Evolutionary conservation across 2,888 invertebrate genomes (phyloP).

Genomic region (Acleris emargana): DNA sequence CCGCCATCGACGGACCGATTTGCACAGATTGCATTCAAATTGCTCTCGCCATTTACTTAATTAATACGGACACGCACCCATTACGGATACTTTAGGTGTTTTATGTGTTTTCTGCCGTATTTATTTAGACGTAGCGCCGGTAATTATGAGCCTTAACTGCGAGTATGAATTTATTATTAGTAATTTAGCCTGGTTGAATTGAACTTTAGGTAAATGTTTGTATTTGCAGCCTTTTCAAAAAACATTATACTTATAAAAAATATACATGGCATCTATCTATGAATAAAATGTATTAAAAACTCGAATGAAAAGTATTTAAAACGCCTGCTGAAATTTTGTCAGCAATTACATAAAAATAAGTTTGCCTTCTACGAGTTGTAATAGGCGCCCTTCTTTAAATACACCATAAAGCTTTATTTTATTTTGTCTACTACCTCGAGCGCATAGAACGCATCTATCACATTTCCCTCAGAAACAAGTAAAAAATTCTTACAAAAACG

Average conservation of each 20-base stretch:
- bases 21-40: slow-evolving; percentile 68
- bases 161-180: slow-evolving; percentile 13
- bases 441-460: too few species aligned
- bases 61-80: slow-evolving; percentile 49
- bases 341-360: neutral
- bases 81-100: slow-evolving; percentile 42
- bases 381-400: neutral
- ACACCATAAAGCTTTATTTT: too few species aligned
- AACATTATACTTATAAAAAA: neutral
- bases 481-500: too few species aligned
- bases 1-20: slow-evolving; percentile 56
- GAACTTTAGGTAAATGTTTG: neutral
- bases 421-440: too few species aligned
- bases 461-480: too few species aligned
- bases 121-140: slow-evolving; percentile 12
- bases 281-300: neutral
- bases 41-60: slow-evolving; percentile 63
- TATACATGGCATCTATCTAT: too few species aligned
- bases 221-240: neutral
- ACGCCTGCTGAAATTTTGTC: neutral
- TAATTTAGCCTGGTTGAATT: neutral
- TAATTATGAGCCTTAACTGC: slow-evolving; percentile 15
- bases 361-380: neutral
- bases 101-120: slow-evolving; percentile 23
- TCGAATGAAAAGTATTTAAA: neutral